Conservation (phyloP, 2,797 vertebrate genomes). For the Sebastolobus alascanus region DNA sequence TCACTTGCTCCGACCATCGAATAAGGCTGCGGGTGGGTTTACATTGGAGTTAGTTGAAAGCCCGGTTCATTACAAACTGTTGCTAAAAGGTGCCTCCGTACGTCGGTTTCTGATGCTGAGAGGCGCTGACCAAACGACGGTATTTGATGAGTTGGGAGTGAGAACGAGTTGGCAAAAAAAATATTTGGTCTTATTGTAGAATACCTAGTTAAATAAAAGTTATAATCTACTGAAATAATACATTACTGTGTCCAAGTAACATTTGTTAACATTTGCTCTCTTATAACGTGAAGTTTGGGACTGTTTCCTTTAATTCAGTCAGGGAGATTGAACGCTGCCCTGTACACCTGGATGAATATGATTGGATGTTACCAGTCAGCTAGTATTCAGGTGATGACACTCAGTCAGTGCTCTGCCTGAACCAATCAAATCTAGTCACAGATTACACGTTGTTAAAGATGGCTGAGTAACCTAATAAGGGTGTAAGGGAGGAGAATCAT, state of each 20-base stretch:
- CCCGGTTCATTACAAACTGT: no score
- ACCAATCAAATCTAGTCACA: neutral
- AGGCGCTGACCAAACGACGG: no score
- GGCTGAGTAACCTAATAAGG: neutral
- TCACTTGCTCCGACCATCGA: no score
- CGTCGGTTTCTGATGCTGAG: no score
- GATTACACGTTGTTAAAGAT: neutral
- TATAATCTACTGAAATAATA: neutral
- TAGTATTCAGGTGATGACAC: neutral
- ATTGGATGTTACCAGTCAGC: neutral
- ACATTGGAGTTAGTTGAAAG: no score
- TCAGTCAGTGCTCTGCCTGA: neutral
- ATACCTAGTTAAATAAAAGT: neutral
- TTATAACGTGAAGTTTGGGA: neutral
- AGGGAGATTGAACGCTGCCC: neutral
- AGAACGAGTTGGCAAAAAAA: neutral
- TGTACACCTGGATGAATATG: neutral
- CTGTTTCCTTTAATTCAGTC: neutral
- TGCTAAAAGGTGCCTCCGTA: no score
- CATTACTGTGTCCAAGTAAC: neutral
- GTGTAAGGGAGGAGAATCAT: neutral
- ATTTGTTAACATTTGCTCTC: neutral
- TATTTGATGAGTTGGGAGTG: no score
- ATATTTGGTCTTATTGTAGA: no score
- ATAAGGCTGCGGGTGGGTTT: no score